Conservation (phyloP, 2,888 invertebrate species). For the Volucella inflata region DNA sequence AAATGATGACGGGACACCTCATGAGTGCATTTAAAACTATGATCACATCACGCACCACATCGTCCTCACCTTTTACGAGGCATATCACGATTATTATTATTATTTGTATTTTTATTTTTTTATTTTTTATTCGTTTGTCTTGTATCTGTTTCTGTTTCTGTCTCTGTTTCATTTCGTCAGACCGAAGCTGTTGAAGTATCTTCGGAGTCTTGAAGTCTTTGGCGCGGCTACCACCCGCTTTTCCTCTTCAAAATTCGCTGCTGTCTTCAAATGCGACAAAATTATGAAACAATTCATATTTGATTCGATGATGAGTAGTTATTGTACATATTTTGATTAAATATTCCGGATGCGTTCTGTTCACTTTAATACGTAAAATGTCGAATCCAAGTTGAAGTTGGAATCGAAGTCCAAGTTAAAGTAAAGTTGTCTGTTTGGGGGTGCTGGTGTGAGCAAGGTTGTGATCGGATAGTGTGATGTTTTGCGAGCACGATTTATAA, state of each 20-base stretch:
- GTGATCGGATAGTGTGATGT: neutral
- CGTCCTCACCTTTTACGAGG: slow-evolving; percentile 72
- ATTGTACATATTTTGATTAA: slow-evolving; percentile 58
- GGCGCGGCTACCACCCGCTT: neutral
- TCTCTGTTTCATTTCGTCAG: neutral
- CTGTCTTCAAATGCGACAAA: slow-evolving; percentile 56
- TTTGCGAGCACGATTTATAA: slow-evolving; percentile 9
- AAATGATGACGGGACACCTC: slow-evolving; percentile 67
- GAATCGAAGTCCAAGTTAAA: neutral
- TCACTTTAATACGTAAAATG: slow-evolving; percentile 46
- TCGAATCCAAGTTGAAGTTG: neutral
- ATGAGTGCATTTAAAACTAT: slow-evolving; percentile 75
- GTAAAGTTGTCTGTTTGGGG: slow-evolving; percentile 1
- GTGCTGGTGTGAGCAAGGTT: neutral
- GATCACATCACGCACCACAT: slow-evolving; percentile 70
- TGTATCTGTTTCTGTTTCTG: too few relatives aligned
- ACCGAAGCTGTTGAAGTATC: slow-evolving; percentile 24
- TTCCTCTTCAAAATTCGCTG: slow-evolving; percentile 48
- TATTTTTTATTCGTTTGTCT: neutral
- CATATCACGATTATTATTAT: slow-evolving; percentile 69
- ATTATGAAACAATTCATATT: slow-evolving; percentile 75
- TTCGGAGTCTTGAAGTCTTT: neutral
- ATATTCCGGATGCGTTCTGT: slow-evolving; percentile 67
- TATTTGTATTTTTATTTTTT: slow-evolving; percentile 26
- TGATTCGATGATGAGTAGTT: slow-evolving; percentile 49